These are phyloP conservation scores for Bambusicola thoracicus DNA, from an alignment of 2,113 vertebrate genomes.

Conservation along the genomic window DNA sequence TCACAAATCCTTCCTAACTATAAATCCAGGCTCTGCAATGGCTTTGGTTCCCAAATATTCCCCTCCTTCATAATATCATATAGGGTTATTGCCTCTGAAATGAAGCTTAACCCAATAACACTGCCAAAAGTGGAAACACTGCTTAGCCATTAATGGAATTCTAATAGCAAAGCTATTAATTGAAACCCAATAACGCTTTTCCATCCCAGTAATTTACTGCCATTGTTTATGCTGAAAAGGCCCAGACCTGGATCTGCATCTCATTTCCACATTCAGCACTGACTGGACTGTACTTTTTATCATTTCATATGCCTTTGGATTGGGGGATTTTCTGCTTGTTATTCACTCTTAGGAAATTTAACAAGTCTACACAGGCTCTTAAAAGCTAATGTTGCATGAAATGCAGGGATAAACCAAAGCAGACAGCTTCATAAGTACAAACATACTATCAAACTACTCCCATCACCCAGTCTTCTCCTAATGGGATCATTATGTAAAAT, in stretches of 20 bases:
- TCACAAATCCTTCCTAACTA: background rate
- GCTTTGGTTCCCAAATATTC: background rate
- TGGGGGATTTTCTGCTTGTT: slow-evolving; percentile 14
- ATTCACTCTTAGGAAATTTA: slow-evolving; percentile 21
- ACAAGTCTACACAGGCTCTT: slow-evolving; percentile 28
- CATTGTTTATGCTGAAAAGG: background rate
- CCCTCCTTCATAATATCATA: background rate
- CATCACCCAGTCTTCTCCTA: background rate
- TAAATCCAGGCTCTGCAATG: background rate
- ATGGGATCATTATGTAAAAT: background rate
- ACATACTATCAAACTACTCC: background rate
- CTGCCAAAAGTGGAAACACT: slow-evolving; percentile 17
- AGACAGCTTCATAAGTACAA: slow-evolving; percentile 10
- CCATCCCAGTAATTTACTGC: background rate
- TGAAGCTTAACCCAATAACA: slow-evolving; percentile 17
- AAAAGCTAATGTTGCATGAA: slow-evolving; percentile 59
- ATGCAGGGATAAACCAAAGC: slow-evolving; percentile 18
- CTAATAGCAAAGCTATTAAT: slow-evolving; percentile 27
- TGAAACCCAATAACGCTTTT: background rate
- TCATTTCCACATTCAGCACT: background rate
- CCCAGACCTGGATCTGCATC: background rate
- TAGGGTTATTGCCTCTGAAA: slow-evolving; percentile 27
- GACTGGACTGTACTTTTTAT: background rate
- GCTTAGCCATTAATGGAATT: slow-evolving; percentile 27
- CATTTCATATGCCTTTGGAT: background rate